Evolutionary conservation across 2,113 vertebrate genomes (phyloP), one percentile per base, ranked within the genome.

Genomic region (Amazona guildingii): DNA sequence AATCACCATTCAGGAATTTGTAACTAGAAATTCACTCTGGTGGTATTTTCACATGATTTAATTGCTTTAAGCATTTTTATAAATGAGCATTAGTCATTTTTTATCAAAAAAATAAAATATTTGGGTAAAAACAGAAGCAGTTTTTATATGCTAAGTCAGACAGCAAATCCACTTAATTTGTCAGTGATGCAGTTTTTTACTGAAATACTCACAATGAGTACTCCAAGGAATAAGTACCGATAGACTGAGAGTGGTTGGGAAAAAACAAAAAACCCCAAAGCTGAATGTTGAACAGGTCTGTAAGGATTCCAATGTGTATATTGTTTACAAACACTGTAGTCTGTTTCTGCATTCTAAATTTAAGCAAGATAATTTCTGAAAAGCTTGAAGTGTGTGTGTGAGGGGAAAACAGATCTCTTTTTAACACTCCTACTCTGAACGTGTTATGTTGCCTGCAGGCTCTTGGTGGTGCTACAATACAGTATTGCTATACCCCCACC

Each of bases 401-500:
- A 73, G 29, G 15, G 7, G 8, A 48, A 77, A 63, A 11, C 21
- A 51, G 12, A 20, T 59, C 11, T 83, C 4, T 31, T 59, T 52
- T 74, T 57, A 8, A 24, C 28, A 33, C 54, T 82, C 31, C 21
- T 90, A 5, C 41, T 73, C 39, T 10, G 27, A 59, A 20, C 0
- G 0, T 93, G 86, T 78, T 83, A 68, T 91, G 62, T 90, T 89
- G 59, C 77, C 54, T 86, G 35, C 51, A 86, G 39, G 70, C 92
- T 95, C 88, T 94, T 94, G 87, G 90, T 94, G 94, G 90, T 92
- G 91, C 92, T 96, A 46, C 62, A 90, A 77, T 81, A 90, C 92
- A 94, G 75, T 95, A 79, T 37, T 83, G 87, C 49, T 82, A 6
- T 39, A 21, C 63, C 88, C 72, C 70, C 33, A 6, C 21, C 68